Evolutionary conservation across 2,113 vertebrate genomes (phyloP), one percentile per base, ranked within the genome.

Genomic region (Rhynchopsitta pachyrhyncha): DNA sequence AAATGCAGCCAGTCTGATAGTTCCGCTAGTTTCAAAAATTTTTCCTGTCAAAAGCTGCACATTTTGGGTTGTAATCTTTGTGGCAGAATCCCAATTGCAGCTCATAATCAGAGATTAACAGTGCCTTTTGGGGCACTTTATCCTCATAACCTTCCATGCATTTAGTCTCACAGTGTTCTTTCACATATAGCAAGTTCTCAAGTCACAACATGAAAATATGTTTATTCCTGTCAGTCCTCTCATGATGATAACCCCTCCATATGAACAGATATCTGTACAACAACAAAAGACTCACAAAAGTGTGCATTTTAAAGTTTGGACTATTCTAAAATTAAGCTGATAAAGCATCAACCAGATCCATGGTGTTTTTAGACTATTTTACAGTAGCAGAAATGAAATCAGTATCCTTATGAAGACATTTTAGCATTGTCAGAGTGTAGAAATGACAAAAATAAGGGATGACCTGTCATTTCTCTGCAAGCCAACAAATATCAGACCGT

Each of bases 71-170:
- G 31, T 77, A 73, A 70, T 33, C n/a, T 46, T 1, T 13, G 25
- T 29, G 16, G 67, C 17, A 79, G 11, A 35, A 59, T 55, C 20
- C 15, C 7, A 76, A 79, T 52, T 47, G 18, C 24, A 76, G 9
- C 13, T 80, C 44, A 3, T 15, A 49, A 19, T 59, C 50, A 55
- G 35, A 68, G 37, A 84, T 59, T 49, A 81, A 63, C 33, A 17
- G 8, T 77, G 50, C 17, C 47, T 92, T 53, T 37, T 5, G 4
- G 66, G 23, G 35, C 15, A 15, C 3, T 69, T 88, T 33, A 35
- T 46, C 42, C 52, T 76, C 47, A 50, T 5, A 66, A 47, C 33
- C 27, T 71, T 50, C 19, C 0, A 0, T 46, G 17, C 39, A 31
- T 66, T 80, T 55, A 11, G 17, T 47, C 28, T 69, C 47, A 63